These are phyloP conservation scores for Cantharis lateralis DNA, from an alignment of 2,888 invertebrate genomes.

Conservation along the genomic window DNA sequence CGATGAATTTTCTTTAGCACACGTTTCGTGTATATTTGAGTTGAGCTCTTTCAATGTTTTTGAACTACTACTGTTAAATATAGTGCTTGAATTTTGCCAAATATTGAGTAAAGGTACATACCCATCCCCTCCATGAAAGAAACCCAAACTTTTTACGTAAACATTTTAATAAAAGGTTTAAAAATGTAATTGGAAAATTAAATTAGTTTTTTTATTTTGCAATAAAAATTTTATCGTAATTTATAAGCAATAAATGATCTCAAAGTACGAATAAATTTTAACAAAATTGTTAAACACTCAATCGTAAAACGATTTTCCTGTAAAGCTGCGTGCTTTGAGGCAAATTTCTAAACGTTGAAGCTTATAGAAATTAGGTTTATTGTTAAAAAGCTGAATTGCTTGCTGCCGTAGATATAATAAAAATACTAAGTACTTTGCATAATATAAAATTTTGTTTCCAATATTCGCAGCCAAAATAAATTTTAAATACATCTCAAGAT, in stretches of 20 bases:
- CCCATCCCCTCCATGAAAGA: not conserved
- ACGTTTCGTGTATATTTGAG: not conserved
- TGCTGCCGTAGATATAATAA: not conserved
- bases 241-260: not conserved
- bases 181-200: not conserved
- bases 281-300: conserved; percentile 5
- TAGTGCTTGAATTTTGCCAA: not conserved
- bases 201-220: not conserved
- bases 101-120: not conserved
- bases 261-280: not conserved
- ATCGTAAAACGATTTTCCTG: conserved; percentile 16
- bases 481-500: not conserved
- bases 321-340: conserved; percentile 5
- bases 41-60: not conserved
- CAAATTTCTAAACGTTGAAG: not conserved
- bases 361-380: conserved; percentile 15
- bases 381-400: conserved; percentile 4
- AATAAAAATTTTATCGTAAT: not conserved
- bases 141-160: not conserved
- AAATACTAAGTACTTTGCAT: not conserved
- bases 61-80: not conserved
- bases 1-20: not conserved
- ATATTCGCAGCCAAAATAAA: not conserved
- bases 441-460: not conserved
- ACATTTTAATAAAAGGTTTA: not conserved